phyloP scores from a whole-genome alignment of 2,797 vertebrate genomes.

The Ambastaia sidthimunki region DNA sequence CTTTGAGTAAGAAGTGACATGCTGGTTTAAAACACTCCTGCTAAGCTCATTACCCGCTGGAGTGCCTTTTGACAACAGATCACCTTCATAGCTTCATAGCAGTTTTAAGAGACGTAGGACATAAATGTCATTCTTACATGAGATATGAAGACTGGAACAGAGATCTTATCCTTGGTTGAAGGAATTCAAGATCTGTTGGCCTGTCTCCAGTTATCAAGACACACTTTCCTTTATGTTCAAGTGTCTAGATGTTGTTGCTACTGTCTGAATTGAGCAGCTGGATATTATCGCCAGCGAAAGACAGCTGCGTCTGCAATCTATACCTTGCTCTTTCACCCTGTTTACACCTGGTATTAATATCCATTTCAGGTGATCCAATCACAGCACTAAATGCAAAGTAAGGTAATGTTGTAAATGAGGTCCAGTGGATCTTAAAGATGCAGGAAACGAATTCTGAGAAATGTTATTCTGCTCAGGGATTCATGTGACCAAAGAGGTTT shows the following conservation, averaged over 20 bases:
- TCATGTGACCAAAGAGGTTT: no score
- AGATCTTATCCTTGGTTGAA: background rate
- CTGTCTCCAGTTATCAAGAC: background rate
- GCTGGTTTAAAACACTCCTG: background rate
- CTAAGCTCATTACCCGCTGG: conserved; percentile 13
- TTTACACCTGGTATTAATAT: background rate
- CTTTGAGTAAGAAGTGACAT: conserved; percentile 4
- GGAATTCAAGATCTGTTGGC: conserved; percentile 20
- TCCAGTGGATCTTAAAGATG: no score
- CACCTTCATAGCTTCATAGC: background rate
- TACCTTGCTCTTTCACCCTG: background rate
- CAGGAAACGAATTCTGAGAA: no score
- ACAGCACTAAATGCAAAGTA: background rate
- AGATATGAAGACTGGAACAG: background rate
- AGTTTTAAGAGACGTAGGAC: background rate
- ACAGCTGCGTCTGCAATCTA: background rate
- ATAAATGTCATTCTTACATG: background rate
- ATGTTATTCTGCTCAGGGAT: no score
- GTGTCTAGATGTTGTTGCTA: conserved; percentile 37
- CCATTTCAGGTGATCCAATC: background rate
- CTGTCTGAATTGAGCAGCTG: conserved; percentile 33
- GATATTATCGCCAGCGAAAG: conserved; percentile 18
- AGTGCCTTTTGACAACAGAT: conserved; percentile 14
- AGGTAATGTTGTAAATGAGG: no score
- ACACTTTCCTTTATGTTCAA: conserved; percentile 1